These are phyloP conservation scores for Calonectris borealis DNA, from an alignment of 2,113 vertebrate genomes.

Conservation along the genomic window DNA sequence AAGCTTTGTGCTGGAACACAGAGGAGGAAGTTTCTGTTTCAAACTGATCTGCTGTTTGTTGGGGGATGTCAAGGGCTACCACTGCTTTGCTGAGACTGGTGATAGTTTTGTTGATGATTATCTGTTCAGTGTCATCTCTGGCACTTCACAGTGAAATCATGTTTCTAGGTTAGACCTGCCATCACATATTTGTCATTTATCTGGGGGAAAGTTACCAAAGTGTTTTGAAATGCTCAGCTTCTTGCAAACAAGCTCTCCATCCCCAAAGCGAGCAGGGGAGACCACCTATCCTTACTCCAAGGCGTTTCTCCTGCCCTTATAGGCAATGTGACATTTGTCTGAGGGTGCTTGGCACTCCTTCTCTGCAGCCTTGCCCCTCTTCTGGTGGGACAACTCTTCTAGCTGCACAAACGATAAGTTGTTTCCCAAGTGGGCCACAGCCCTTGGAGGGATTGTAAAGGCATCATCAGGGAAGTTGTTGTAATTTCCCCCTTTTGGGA, in stretches of 20 bases:
- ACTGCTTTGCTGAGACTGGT: background rate
- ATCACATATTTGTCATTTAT: background rate
- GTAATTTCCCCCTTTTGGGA: background rate
- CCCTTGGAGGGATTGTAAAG: background rate
- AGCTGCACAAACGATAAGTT: background rate
- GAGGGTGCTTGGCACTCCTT: background rate
- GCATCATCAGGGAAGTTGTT: background rate
- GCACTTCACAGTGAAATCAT: background rate
- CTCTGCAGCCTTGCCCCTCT: background rate
- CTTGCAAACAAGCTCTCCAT: background rate
- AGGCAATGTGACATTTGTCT: background rate
- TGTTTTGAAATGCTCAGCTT: background rate
- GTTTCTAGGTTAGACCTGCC: background rate
- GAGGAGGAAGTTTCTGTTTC: background rate
- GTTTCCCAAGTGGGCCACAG: background rate
- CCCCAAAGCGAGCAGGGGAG: background rate
- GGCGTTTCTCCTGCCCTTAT: background rate
- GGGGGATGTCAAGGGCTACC: background rate
- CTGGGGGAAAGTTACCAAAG: background rate
- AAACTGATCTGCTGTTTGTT: no score
- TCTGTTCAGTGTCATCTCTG: background rate
- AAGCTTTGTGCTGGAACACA: background rate
- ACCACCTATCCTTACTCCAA: background rate
- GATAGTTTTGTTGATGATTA: background rate
- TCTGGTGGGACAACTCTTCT: background rate